Percentiles rank a stretch among this genome's conserved stretches.
phyloP scores from a whole-genome alignment of 2,888 invertebrate species.

The Volucella inanis region DNA sequence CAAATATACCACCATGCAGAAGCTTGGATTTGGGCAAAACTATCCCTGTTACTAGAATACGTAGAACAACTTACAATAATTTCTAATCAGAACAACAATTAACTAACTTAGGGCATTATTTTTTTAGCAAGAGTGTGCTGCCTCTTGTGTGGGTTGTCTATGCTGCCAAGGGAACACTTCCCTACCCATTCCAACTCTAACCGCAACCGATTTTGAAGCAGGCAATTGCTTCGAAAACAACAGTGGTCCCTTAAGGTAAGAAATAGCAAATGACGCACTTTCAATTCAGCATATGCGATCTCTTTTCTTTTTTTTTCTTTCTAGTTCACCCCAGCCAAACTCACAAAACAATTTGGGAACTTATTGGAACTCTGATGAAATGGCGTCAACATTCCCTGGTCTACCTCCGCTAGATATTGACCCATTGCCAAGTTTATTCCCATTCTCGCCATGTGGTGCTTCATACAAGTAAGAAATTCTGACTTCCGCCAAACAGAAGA shows the following conservation, averaged over 20 bases:
- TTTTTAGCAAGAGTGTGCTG: conserved; percentile 82
- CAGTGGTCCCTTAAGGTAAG: conserved; percentile 65
- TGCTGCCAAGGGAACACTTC: conserved; percentile 83
- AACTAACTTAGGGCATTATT: not conserved
- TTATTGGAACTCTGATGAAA: conserved; percentile 87
- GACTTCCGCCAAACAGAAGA: not conserved
- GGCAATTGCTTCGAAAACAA: conserved; percentile 82
- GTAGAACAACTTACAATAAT: not conserved
- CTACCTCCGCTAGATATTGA: conserved; percentile 93
- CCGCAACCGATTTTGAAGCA: conserved; percentile 83
- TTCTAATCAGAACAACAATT: not conserved
- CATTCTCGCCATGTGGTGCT: conserved; percentile 92
- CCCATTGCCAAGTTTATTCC: conserved; percentile 92
- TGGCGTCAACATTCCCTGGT: conserved; percentile 92
- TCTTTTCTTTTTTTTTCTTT: not conserved
- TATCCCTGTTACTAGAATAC: too few species aligned
- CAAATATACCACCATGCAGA: too few species aligned
- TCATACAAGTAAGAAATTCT: conserved; percentile 87
- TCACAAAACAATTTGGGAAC: conserved; percentile 78
- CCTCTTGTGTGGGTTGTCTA: conserved; percentile 83
- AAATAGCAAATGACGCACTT: not conserved
- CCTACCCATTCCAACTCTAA: conserved; percentile 82
- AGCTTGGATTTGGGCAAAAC: too few species aligned
- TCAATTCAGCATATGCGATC: not conserved
- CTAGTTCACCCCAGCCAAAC: conserved; percentile 76